A percentile compares a stretch with the other conserved stretches of the same genome.
These are phyloP conservation scores for Drosophila setosimentum DNA, from an alignment of 2,888 invertebrate species.

Conservation along the genomic window DNA sequence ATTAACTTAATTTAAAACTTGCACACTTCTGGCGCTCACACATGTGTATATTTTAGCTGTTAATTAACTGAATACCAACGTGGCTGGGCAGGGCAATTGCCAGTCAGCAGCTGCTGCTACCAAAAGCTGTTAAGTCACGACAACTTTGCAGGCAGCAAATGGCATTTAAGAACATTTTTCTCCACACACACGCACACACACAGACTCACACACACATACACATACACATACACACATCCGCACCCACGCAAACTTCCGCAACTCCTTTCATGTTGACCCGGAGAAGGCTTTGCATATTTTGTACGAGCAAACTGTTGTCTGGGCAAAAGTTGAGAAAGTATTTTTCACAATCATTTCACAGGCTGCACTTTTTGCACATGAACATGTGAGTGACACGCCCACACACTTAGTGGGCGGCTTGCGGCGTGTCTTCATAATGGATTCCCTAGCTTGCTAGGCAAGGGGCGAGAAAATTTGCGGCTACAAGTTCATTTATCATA, in stretches of 20 bases:
- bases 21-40: conserved; percentile 15
- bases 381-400: conserved; percentile 63
- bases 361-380: conserved; percentile 54
- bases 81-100: conserved; percentile 46
- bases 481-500: conserved; percentile 78
- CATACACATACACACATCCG: no score
- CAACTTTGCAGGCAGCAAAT: conserved; percentile 67
- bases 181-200: not conserved
- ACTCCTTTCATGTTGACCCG: conserved; percentile 21
- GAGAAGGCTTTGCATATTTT: conserved; percentile 56
- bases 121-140: conserved; percentile 70
- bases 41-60: conserved; percentile 56
- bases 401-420: conserved; percentile 74
- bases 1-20: conserved; percentile 68
- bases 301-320: conserved; percentile 30
- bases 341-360: conserved; percentile 59
- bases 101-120: conserved; percentile 24
- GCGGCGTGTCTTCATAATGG: conserved; percentile 76
- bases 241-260: not conserved
- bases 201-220: not conserved
- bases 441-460: conserved; percentile 54
- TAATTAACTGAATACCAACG: conserved; percentile 74
- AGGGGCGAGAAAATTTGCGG: conserved; percentile 80
- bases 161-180: conserved; percentile 59
- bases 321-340: conserved; percentile 49